phyloP scores from a whole-genome alignment of 2,888 invertebrate species.

The Allacma fusca region DNA sequence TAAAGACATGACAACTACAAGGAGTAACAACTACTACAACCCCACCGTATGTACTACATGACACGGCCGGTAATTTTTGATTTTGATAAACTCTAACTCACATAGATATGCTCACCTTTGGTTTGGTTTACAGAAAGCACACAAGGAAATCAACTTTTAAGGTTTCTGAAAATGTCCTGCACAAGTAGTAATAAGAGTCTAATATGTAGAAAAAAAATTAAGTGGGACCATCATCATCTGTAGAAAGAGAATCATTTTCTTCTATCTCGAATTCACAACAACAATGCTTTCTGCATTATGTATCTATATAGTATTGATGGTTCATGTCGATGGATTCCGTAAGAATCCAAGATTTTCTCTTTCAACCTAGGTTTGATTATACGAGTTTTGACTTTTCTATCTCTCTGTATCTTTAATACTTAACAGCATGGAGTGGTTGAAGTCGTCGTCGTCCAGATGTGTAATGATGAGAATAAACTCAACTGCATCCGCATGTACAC shows the following conservation, averaged over 20 bases:
- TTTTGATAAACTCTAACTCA: too few relatives aligned
- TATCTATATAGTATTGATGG: background rate
- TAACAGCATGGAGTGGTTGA: constrained; percentile 11
- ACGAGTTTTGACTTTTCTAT: constrained; percentile 16
- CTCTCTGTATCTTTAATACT: background rate
- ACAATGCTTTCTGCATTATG: background rate
- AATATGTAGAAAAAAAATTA: background rate
- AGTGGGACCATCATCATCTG: constrained; percentile 1
- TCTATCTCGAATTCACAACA: background rate
- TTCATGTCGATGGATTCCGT: background rate
- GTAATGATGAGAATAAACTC: background rate
- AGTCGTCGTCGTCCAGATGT: background rate
- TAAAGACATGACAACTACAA: too few relatives aligned
- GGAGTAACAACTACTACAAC: too few relatives aligned
- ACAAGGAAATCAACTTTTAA: constrained; percentile 12
- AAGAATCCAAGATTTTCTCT: constrained; percentile 8
- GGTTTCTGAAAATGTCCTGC: background rate
- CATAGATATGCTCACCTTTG: background rate
- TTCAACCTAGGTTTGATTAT: background rate
- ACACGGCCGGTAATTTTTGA: too few relatives aligned
- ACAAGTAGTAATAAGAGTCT: background rate
- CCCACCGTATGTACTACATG: too few relatives aligned
- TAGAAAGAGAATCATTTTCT: constrained; percentile 3
- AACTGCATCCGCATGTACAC: constrained; percentile 2
- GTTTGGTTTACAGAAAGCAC: background rate